Base-by-base conservation (phyloP, 2,113 vertebrate species). In the Cryptotis parvus region DNA sequence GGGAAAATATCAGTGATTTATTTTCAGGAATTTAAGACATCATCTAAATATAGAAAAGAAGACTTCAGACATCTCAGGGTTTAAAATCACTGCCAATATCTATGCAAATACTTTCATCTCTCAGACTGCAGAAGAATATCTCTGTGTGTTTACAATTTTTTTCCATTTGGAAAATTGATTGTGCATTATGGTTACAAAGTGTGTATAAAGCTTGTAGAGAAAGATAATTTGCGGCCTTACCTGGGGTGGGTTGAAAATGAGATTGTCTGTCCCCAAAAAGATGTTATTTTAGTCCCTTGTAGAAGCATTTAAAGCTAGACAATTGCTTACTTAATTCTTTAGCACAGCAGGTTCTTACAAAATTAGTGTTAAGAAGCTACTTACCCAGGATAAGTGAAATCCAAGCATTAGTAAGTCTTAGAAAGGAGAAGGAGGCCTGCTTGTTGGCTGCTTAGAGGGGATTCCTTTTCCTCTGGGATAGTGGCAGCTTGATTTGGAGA, bases 291-390 rank as follows among this genome's bases (percentile, higher is more conserved):
- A 76, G 65, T 90, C 45, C 9, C 52, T 29, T 5, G 45, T 77
- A n/a, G 80, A 85, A 81, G 74, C 73, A 85, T 69, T 89, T 86
- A 91, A 92, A 92, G 35, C 29, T 77, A 90, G 69, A 90, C 55
- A 69, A 75, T 33, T 49, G 55, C 80, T 94, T 83, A 63, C 61
- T 92, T 92, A 93, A 91, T 90, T 87, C 82, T 88, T 90, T 58
- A n/a, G 39, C 89, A 87, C 66, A 90, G 58, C 15, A 69, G 88
- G 80, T 11, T 75, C 90, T 92, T 63, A 11, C 37, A 75, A 88
- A 93, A 93, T 84, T 78, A 69, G 58, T 73, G 63, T 85, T 81
- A 83, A 74, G 91, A 95, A 92, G 52, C 75, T 95, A 72, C 83
- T 91, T 89, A 87, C 72, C 41, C 79, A 66, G 84, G 52, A 33